Evolutionary conservation across 2,113 vertebrate genomes (phyloP).

Genomic region (Falco punctatus): DNA sequence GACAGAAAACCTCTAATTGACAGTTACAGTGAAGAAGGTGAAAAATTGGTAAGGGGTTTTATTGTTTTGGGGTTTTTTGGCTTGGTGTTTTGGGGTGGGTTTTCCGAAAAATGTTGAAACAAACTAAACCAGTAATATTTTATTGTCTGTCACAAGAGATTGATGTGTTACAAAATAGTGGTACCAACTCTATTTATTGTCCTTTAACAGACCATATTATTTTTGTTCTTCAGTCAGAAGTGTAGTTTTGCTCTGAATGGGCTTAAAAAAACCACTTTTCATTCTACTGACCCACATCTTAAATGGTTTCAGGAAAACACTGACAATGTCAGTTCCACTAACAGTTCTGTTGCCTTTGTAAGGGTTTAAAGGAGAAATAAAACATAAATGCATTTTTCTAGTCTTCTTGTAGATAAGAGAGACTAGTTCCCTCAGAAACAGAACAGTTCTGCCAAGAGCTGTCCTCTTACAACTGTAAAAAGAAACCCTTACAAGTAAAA

Average conservation of each 20-base stretch:
- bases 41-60: conserved; percentile 65
- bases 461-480: background rate
- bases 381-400: background rate
- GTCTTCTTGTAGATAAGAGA: background rate
- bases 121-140: background rate
- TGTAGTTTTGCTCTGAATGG: background rate
- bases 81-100: background rate
- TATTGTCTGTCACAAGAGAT: background rate
- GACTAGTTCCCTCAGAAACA: background rate
- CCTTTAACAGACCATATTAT: background rate
- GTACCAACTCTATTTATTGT: background rate
- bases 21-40: conserved; percentile 67
- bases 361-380: background rate
- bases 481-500: background rate
- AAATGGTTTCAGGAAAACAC: background rate
- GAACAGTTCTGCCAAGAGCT: background rate
- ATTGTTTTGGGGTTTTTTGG: background rate
- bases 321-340: background rate
- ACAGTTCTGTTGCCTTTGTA: background rate
- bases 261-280: background rate
- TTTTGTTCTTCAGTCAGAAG: background rate
- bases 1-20: conserved; percentile 66
- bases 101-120: background rate
- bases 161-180: background rate
- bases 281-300: background rate